Evolutionary conservation across 2,888 invertebrate species (phyloP), one percentile per base, ranked within the genome.

Genomic region (Laspeyria flexula): DNA sequence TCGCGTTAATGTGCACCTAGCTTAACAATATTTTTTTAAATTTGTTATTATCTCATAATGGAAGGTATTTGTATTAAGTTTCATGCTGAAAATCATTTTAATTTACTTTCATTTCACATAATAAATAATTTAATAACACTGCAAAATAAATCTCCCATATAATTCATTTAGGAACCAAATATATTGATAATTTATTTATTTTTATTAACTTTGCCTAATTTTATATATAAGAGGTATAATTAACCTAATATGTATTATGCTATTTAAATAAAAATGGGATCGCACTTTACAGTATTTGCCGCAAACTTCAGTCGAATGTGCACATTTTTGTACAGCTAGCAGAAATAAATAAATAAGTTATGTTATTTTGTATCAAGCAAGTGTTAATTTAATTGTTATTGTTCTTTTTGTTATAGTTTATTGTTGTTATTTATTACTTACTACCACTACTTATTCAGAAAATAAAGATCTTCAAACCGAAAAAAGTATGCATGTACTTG

Each of bases 141-240:
- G 79, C 78, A 82, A 82, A 81, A 68, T 77, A 73, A 74, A 76
- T 74, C 65, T 68, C 59, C 61, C 65, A 71, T 76, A 71, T 52
- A 48, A 51, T 69, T 73, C 61, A 75, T 70, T 78, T 86, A 86
- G 86, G 86, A 86, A 86, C 86, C 85, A 84, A 86, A 86, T 69
- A 60, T 62, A 53, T 67, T 69, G 64, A 64, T 60, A 61, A 63
- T 60, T 52, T 38, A 56, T 55, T 61, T 43, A 56, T 3, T 62
- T 64, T 53, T 38, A 55, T 56, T 23, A 50, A 53, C 33, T 49
- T 44, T 47, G 43, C 42, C 54, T 45, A 52, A 52, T n/a, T 53
- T 21, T 65, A 23, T 43, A 16, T 55, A 43, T 60, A 47, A 63
- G 46, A 47, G 45, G 34, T 12, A 43, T 25, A 13, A 23, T 37